phyloP scores from a whole-genome alignment of 2,888 invertebrate species.

The Idaea aversata region DNA sequence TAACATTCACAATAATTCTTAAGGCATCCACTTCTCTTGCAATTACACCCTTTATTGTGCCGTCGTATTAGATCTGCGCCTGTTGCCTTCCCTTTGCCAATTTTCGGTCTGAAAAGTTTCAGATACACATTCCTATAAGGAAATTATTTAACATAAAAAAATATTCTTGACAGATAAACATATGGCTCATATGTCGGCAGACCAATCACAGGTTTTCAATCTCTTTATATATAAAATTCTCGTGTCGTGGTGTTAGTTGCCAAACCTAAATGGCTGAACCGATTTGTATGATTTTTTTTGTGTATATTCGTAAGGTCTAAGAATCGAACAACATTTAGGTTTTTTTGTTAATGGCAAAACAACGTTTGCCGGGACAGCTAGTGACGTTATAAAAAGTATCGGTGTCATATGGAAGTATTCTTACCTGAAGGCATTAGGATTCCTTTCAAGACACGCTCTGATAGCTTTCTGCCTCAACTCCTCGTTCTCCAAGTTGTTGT shows the following conservation, averaged over 20 bases:
- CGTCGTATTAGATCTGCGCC: constrained; percentile 88
- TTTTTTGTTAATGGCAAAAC: no score
- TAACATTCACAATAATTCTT: constrained; percentile 99
- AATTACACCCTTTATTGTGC: constrained; percentile 99
- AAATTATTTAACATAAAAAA: neutral
- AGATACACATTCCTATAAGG: neutral
- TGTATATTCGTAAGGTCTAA: no score
- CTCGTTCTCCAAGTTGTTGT: constrained; percentile 97
- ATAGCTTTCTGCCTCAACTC: constrained; percentile 97
- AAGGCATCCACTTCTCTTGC: constrained; percentile 97
- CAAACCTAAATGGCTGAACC: no score
- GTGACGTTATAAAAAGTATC: constrained; percentile 5
- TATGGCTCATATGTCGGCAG: neutral
- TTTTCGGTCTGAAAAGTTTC: constrained; percentile 89
- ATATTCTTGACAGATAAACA: neutral
- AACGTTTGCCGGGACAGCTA: no score
- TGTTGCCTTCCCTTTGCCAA: constrained; percentile 90
- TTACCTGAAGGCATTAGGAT: constrained; percentile 95
- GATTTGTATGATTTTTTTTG: no score
- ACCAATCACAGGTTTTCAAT: no score
- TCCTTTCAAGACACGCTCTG: constrained; percentile 95
- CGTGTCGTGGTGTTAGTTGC: no score
- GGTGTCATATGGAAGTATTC: neutral
- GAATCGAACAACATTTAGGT: neutral
- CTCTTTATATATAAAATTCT: no score